A percentile compares a stretch with the other conserved stretches of the same genome.
Evolutionary conservation across 2,888 invertebrate species (phyloP).

Genomic region (Drosophila meridionalis): DNA sequence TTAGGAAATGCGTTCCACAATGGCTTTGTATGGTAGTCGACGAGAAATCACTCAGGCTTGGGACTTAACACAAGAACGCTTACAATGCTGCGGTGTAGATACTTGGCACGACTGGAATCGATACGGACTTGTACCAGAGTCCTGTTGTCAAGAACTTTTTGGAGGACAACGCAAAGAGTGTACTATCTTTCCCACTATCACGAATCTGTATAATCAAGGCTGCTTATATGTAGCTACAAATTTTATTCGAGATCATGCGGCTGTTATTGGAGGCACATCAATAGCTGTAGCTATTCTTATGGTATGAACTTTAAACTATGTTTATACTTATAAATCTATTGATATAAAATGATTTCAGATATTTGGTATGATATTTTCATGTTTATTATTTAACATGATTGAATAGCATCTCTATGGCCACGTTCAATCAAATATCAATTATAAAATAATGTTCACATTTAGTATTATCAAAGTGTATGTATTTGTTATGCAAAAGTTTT

Average conservation of each 20-base stretch:
- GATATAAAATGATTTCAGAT: slow-evolving; percentile 87
- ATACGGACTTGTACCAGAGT: slow-evolving; percentile 89
- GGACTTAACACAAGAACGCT: slow-evolving; percentile 94
- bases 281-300: slow-evolving; percentile 93
- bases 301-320: slow-evolving; percentile 86
- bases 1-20: slow-evolving; percentile 90
- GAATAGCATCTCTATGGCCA: slow-evolving; percentile 85
- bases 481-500: slow-evolving; percentile 18
- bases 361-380: slow-evolving; percentile 93
- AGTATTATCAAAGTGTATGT: slow-evolving; percentile 67
- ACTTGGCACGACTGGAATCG: slow-evolving; percentile 92
- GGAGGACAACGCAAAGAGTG: slow-evolving; percentile 85
- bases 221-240: slow-evolving; percentile 90
- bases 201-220: slow-evolving; percentile 88
- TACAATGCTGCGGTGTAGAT: slow-evolving; percentile 94
- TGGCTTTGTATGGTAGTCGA: slow-evolving; percentile 90
- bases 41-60: slow-evolving; percentile 91
- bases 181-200: slow-evolving; percentile 82
- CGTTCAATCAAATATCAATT: slow-evolving; percentile 38
- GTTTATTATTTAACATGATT: slow-evolving; percentile 94
- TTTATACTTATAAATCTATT: neutral
- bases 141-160: slow-evolving; percentile 90
- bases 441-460: slow-evolving; percentile 46
- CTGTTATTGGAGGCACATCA: slow-evolving; percentile 92
- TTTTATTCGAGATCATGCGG: slow-evolving; percentile 91